Evolutionary conservation across 2,888 invertebrate genomes (phyloP).

Genomic region (Monoplex corrugatus): DNA sequence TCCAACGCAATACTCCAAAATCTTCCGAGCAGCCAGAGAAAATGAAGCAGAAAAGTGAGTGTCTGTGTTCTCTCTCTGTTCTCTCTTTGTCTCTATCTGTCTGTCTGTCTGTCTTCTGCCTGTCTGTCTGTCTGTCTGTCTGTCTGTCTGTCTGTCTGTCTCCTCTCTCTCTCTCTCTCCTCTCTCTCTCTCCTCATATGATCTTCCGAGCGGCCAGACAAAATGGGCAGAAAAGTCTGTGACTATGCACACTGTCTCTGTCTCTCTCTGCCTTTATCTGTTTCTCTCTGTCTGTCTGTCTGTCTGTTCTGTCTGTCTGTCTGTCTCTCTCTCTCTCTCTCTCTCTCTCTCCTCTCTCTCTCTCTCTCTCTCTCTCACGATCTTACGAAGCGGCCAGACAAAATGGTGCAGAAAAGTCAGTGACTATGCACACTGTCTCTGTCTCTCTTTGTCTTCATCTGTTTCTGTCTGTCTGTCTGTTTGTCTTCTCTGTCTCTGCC

Average conservation of each 20-base stretch:
- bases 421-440: too few relatives aligned
- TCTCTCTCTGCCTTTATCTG: not conserved
- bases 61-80: not conserved
- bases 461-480: not conserved
- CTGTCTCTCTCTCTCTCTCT: too few relatives aligned
- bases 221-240: constrained; percentile 70
- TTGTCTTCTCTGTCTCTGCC: not conserved
- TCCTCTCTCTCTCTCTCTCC: not conserved
- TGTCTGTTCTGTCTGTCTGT: not conserved
- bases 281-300: not conserved
- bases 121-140: not conserved
- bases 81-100: not conserved
- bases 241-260: too few relatives aligned
- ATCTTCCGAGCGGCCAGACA: constrained; percentile 69
- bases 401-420: not conserved
- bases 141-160: too few relatives aligned
- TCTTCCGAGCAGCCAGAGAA: constrained; percentile 70
- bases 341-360: not conserved
- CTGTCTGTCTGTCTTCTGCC: not conserved
- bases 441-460: not conserved
- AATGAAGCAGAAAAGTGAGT: constrained; percentile 69
- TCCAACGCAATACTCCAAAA: constrained; percentile 72
- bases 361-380: not conserved
- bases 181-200: not conserved
- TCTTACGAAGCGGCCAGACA: not conserved